Evolutionary conservation across 2,888 invertebrate genomes (phyloP), one percentile per base, ranked within the genome.

Genomic region (Oxyteleia sp.): DNA sequence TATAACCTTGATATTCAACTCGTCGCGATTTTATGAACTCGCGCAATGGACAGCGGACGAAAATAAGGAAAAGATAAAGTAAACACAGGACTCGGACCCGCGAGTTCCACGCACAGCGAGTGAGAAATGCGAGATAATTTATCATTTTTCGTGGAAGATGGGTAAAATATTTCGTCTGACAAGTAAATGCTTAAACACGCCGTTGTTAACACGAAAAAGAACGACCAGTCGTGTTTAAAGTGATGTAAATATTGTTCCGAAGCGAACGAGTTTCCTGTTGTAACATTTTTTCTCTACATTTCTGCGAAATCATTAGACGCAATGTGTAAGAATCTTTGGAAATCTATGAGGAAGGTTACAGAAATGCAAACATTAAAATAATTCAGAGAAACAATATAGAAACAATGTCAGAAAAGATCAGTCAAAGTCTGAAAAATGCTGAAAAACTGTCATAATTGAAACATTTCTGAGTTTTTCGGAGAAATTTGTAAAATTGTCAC

Each of bases 1-100:
- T 41, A 41, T 15, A n/a, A n/a, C 41, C 41, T 41, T n/a, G n/a
- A n/a, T 15, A 41, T 41, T 41, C 13, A 41, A 13, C 41, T 41
- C 13, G 13, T 41, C 41, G 15, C 41, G 41, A 41, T 41, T 41
- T 41, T 41, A 41, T 41, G n/a, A 41, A 41, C 2, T 41, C 8
- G 8, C n/a, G n/a, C n/a, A n/a, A n/a, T n/a, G n/a, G n/a, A n/a
- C n/a, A n/a, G n/a, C n/a, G n/a, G n/a, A n/a, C n/a, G n/a, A n/a
- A n/a, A n/a, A n/a, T n/a, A n/a, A 35, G 35, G n/a, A 35, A 35
- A 2, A 10, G 35, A 35, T 35, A n/a, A 35, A 35, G 35, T 35
- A 35, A 35, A 35, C 35, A 2, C n/a, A 11, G 5, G n/a, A 7
- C 10, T 2, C n/a, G n/a, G n/a, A 35, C 41, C 10, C 41, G 4